Conservation (phyloP, 2,888 invertebrate species). For the Imbricaverruca yamaguchii region DNA sequence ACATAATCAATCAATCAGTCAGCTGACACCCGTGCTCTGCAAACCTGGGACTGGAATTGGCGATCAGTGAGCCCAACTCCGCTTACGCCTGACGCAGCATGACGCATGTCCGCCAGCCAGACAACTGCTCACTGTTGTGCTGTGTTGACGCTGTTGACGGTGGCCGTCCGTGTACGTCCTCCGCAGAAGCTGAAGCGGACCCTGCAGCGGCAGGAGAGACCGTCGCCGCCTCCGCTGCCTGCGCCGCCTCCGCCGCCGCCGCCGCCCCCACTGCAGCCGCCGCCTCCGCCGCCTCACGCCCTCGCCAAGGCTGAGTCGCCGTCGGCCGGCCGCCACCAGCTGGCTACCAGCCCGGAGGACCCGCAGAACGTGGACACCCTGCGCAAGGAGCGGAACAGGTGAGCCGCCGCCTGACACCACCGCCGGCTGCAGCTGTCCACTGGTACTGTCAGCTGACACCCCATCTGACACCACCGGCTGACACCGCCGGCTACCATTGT, state of each 20-base stretch:
- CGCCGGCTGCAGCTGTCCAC: too few species aligned
- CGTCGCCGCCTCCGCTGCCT: not conserved
- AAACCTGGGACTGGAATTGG: too few species aligned
- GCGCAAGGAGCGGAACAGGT: constrained; percentile 3
- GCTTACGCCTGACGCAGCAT: not conserved
- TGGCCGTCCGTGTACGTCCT: not conserved
- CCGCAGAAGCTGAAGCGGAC: not conserved
- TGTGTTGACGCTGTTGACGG: not conserved
- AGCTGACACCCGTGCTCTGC: too few species aligned
- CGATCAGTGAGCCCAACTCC: too few species aligned
- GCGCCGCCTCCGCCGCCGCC: not conserved
- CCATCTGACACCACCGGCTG: too few species aligned
- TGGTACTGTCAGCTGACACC: too few species aligned
- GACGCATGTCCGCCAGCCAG: not conserved
- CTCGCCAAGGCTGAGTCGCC: too few species aligned
- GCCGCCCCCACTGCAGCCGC: not conserved
- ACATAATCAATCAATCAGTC: too few species aligned
- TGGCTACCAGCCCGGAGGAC: not conserved
- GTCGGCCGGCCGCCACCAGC: not conserved
- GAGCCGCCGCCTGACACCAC: not conserved
- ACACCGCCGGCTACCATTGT: too few species aligned
- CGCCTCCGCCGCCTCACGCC: too few species aligned
- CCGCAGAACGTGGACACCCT: not conserved
- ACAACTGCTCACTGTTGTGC: not conserved
- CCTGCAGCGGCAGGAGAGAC: not conserved